A percentile compares a stretch with the other conserved stretches of the same genome.
Evolutionary conservation across 1,140 invertebrate genomes (phyloP).

Genomic region (Lepidotrigona ventralis): DNA sequence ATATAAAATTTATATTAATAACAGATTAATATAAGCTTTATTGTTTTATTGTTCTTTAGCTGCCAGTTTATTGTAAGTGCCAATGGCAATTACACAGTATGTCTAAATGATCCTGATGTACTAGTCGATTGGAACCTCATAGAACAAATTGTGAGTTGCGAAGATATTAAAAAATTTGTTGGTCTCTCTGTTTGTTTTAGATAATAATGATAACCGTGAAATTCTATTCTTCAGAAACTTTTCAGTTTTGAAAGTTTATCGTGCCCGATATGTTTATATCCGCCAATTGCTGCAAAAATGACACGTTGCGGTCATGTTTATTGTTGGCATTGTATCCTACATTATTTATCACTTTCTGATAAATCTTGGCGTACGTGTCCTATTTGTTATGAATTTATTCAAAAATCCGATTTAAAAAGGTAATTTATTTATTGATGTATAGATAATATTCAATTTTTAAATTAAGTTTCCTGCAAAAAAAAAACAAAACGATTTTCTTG

Average conservation of each 20-base stretch:
- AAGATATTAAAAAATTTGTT: not conserved
- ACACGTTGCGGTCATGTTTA: slow-evolving; percentile 97
- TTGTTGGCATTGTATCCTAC: slow-evolving; percentile 97
- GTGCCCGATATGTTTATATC: slow-evolving; percentile 95
- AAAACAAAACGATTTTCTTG: slow-evolving; percentile 36
- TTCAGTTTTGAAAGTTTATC: slow-evolving; percentile 85
- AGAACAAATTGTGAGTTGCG: slow-evolving; percentile 92
- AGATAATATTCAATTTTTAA: not conserved
- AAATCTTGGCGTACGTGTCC: slow-evolving; percentile 90
- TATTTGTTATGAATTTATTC: slow-evolving; percentile 90
- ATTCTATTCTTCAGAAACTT: slow-evolving; percentile 78
- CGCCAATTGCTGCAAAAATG: slow-evolving; percentile 92
- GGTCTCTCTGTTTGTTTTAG: not conserved
- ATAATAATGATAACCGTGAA: slow-evolving; percentile 8
- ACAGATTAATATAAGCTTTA: not conserved
- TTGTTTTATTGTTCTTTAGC: slow-evolving; percentile 81
- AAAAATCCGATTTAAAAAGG: slow-evolving; percentile 91
- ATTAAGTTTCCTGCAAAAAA: not conserved
- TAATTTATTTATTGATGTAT: slow-evolving; percentile 68
- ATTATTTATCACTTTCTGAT: slow-evolving; percentile 93
- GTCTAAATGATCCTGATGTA: slow-evolving; percentile 91
- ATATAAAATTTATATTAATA: not conserved
- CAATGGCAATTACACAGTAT: slow-evolving; percentile 87
- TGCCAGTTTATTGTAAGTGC: slow-evolving; percentile 96
- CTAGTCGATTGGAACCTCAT: slow-evolving; percentile 95